Evolutionary conservation across 1,140 invertebrate species (phyloP).

Genomic region (Musca vetustissima): DNA sequence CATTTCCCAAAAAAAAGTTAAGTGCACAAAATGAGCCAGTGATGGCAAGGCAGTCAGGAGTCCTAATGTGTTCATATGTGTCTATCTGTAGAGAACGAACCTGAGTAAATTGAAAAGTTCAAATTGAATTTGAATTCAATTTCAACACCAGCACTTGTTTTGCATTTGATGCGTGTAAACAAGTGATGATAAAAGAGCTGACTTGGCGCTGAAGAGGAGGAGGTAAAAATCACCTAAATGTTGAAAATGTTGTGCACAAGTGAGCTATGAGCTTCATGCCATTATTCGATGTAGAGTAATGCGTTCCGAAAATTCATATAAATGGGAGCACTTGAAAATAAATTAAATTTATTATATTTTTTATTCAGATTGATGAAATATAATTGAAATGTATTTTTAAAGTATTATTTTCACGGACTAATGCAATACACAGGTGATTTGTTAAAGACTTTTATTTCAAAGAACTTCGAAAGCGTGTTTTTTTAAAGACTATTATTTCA

Average conservation of each 20-base stretch:
- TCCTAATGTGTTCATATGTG: neutral
- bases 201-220: too few species aligned
- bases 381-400: too few species aligned
- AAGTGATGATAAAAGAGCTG: neutral
- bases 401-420: too few species aligned
- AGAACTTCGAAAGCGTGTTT: too few species aligned
- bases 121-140: conserved; percentile 56
- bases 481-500: too few species aligned
- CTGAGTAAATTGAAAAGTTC: conserved; percentile 52
- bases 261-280: neutral
- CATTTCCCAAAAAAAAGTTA: too few species aligned
- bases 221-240: too few species aligned
- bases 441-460: too few species aligned
- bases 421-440: too few species aligned
- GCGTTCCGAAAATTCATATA: conserved; percentile 6
- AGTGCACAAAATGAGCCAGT: too few species aligned
- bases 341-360: conserved; percentile 29
- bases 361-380: neutral
- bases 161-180: conserved; percentile 7
- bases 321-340: conserved; percentile 19
- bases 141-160: conserved; percentile 30
- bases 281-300: neutral
- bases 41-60: too few species aligned
- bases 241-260: neutral
- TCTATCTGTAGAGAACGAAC: conserved; percentile 32